Conservation (phyloP, 2,113 vertebrate genomes). For the Colaptes auratus region DNA sequence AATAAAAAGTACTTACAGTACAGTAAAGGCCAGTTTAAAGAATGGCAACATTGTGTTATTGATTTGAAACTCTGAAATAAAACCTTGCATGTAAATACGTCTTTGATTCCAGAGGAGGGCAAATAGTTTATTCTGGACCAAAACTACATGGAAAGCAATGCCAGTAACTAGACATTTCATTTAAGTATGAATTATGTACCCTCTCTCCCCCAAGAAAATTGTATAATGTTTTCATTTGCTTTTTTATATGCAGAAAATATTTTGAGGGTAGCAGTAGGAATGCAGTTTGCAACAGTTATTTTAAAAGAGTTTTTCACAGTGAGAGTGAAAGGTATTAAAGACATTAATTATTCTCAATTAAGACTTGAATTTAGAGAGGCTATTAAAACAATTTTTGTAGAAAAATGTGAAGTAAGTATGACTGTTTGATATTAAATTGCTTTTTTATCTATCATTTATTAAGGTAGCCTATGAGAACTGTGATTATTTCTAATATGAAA, state of each 20-base stretch:
- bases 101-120: background rate
- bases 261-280: background rate
- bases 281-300: background rate
- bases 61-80: background rate
- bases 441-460: background rate
- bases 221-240: too few species aligned
- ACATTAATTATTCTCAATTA: conserved; percentile 21
- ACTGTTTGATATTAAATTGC: background rate
- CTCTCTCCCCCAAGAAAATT: background rate
- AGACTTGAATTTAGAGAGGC: background rate
- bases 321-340: background rate
- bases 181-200: background rate
- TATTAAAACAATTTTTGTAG: background rate
- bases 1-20: background rate
- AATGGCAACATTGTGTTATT: background rate
- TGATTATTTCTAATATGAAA: background rate
- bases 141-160: background rate
- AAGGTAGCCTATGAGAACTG: background rate
- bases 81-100: background rate
- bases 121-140: background rate
- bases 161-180: background rate
- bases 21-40: background rate
- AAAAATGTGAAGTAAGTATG: background rate
- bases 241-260: background rate
- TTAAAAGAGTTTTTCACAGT: background rate